Evolutionary conservation across 2,888 invertebrate genomes (phyloP), one percentile per base, ranked within the genome.

Genomic region (Lamellibrachia columna): DNA sequence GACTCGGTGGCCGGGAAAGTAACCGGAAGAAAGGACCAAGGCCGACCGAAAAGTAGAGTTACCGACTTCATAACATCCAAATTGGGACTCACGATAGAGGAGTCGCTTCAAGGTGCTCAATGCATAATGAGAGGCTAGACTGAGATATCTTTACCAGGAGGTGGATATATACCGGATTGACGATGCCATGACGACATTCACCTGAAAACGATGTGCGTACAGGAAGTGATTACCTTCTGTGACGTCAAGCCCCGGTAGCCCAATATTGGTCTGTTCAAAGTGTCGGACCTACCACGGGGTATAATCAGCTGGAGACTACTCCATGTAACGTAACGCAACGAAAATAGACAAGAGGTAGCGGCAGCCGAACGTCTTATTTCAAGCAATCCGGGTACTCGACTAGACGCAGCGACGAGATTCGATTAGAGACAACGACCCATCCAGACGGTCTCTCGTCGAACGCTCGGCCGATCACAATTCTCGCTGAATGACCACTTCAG

Each of bases 241-340:
- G 75, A 75, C 75, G 75, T 75, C 75, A 75, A 11, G n/a, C 22
- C 75, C 3, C 6, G 15, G 75, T 11, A 6, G 22, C 75, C 6
- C n/a, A 6, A 22, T 22, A 75, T 15, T 22, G 6, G 75, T 6
- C 4, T 75, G 22, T 75, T 75, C 28, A 6, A 53, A n/a, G 40
- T 40, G 40, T 40, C 40, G 9, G 28, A 15, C 7, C 3, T 91
- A 91, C 91, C 91, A 53, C 3, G 53, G 53, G 4, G 53, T 53
- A 28, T 11, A 53, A 53, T 53, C 91, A 53, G n/a, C 52, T 0
- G 15, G 53, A 28, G 91, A 92, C 60, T 60, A 52, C n/a, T n/a
- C 75, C n/a, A 75, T 75, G 22, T 75, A 75, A 75, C 75, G 75
- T 75, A 75, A 75, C 75, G 22, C n/a, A 75, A 75, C 75, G 75